Percentiles rank a stretch among this genome's conserved stretches.
phyloP scores from a whole-genome alignment of 1,140 invertebrate genomes.

The Lepidurus arcticus region DNA sequence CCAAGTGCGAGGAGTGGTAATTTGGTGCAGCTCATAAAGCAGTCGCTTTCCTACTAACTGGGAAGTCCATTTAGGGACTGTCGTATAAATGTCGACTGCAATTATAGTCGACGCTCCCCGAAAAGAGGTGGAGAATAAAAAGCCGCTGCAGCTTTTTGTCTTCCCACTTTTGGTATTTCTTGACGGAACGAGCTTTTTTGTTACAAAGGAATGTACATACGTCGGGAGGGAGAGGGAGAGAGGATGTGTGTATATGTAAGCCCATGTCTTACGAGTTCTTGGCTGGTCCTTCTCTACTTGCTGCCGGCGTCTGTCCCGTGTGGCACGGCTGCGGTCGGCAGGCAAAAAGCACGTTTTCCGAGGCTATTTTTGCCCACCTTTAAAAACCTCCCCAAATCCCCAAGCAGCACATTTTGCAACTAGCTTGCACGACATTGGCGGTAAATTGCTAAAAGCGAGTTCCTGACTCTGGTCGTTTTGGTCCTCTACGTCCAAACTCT shows the following conservation, averaged over 20 bases:
- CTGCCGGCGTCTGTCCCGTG: too few species aligned
- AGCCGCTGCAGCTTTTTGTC: constrained; percentile 4
- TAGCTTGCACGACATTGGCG: background rate
- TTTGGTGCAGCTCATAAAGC: constrained; percentile 21
- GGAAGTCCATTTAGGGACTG: constrained; percentile 6
- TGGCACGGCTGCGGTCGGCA: background rate
- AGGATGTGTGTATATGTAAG: too few species aligned
- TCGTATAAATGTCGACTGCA: constrained; percentile 14
- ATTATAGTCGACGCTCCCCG: background rate
- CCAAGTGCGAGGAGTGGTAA: constrained; percentile 6
- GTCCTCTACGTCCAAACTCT: too few species aligned
- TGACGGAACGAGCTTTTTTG: background rate
- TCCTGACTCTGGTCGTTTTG: too few species aligned
- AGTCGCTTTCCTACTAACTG: constrained; percentile 9
- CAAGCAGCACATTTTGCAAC: background rate
- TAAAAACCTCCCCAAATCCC: background rate
- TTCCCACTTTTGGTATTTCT: background rate
- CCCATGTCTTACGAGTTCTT: too few species aligned
- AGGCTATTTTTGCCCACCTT: constrained; percentile 15
- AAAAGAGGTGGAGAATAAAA: background rate
- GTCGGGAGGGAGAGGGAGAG: background rate
- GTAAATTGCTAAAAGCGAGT: too few species aligned
- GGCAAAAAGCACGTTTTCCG: background rate
- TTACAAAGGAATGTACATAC: background rate
- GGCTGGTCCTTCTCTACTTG: too few species aligned